A percentile compares a stretch with the other conserved stretches of the same genome.
Conservation (phyloP, 2,797 vertebrate species). For the Pagetopsis macropterus region DNA sequence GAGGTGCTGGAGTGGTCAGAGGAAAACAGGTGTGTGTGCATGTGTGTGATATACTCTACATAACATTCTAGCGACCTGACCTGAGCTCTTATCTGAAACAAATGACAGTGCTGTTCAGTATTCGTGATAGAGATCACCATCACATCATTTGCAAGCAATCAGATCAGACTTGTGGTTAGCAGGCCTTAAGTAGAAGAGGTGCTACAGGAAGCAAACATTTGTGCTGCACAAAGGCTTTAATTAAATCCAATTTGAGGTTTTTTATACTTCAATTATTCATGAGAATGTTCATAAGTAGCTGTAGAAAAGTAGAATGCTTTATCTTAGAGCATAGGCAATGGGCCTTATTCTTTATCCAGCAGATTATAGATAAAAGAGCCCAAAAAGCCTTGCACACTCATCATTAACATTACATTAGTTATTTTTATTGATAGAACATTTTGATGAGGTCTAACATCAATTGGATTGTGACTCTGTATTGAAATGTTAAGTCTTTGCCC, state of each 20-base stretch:
- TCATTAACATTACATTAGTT: slow-evolving; percentile 3
- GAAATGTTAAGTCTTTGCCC: background rate
- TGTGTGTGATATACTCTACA: slow-evolving; percentile 45
- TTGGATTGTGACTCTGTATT: background rate
- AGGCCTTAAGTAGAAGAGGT: slow-evolving; percentile 4
- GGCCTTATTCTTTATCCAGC: slow-evolving; percentile 6
- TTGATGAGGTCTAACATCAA: background rate
- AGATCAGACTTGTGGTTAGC: slow-evolving; percentile 15
- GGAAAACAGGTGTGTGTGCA: slow-evolving; percentile 79
- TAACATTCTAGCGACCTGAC: background rate
- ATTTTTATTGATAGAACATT: background rate
- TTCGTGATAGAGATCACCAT: slow-evolving; percentile 11
- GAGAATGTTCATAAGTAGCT: slow-evolving; percentile 3
- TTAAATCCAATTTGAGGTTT: slow-evolving; percentile 31
- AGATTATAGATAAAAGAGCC: slow-evolving; percentile 13
- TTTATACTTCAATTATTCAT: slow-evolving; percentile 49
- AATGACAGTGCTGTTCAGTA: background rate
- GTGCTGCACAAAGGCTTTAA: slow-evolving; percentile 31
- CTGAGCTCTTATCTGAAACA: slow-evolving; percentile 20
- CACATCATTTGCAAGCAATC: slow-evolving; percentile 5
- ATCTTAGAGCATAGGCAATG: slow-evolving; percentile 1
- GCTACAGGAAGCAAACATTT: slow-evolving; percentile 31
- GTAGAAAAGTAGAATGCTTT: slow-evolving; percentile 12
- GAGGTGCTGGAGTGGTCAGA: slow-evolving; percentile 76
- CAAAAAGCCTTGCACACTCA: slow-evolving; percentile 6